Conservation (phyloP, 2,113 vertebrate genomes). For the Atlantisia rogersi region DNA sequence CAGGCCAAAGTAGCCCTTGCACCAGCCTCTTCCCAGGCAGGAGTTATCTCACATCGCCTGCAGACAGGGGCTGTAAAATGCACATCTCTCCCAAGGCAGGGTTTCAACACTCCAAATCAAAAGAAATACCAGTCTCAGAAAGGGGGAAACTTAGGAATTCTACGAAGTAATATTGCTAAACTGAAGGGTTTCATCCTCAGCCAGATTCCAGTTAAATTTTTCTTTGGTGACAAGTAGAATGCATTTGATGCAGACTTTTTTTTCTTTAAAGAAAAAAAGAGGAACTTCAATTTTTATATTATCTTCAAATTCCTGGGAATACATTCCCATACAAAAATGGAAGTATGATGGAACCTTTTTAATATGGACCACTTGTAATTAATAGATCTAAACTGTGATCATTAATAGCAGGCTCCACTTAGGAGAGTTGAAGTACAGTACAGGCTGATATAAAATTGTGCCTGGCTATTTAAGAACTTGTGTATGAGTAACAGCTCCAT, state of each 20-base stretch:
- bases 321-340: neutral
- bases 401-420: neutral
- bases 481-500: neutral
- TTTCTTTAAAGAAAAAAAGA: neutral
- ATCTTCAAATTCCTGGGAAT: neutral
- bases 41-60: neutral
- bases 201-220: neutral
- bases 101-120: conserved; percentile 4
- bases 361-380: neutral
- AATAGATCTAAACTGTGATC: neutral
- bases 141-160: neutral
- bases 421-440: neutral
- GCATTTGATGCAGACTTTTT: neutral
- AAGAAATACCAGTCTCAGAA: neutral
- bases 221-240: neutral
- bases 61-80: neutral
- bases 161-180: neutral
- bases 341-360: neutral
- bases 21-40: neutral
- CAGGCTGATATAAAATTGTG: neutral
- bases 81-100: neutral
- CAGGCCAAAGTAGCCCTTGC: conserved; percentile 7
- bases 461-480: neutral
- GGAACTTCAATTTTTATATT: neutral
- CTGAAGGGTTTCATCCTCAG: neutral